Evolutionary conservation across 2,113 vertebrate genomes (phyloP), one percentile per base, ranked within the genome.

Genomic region (Trinectes maculatus): DNA sequence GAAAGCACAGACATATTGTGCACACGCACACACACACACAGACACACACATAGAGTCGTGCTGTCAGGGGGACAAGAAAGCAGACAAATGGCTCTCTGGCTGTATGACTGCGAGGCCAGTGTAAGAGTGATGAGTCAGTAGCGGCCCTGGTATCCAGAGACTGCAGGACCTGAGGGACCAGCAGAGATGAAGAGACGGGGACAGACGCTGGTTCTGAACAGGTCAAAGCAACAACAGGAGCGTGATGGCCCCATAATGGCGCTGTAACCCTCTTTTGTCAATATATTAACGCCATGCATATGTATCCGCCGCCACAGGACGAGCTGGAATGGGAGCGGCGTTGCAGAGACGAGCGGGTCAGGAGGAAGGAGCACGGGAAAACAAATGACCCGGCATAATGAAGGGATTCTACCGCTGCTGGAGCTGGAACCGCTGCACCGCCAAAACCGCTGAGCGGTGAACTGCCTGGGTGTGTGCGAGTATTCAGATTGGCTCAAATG

Each of bases 111-210:
- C 29, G 29, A 73, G 82, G 85, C 67, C 72, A 57, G 49, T 72
- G 80, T 66, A 37, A 79, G 85, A 87, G 85, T 70, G 71, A 87
- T 87, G 80, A 87, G 83, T 87, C 84, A 84, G 83, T 29, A 28
- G 58, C 69, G 31, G 52, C 63, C 34, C 51, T 11, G 59, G 68
- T 61, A 58, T 51, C 80, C 60, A 59, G 82, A 79, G 84, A 81
- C 63, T 26, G 55, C 21, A 15, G 1, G 26, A 77, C 83, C 83
- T 5, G 36, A 69, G 79, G 71, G 77, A 79, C 49, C 65, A 3
- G 65, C 57, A 8, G 33, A 62, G 84, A 86, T 79, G 84, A 72
- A 86, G 82, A 72, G 54, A 54, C 51, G 33, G 2, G 1, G 6
- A 61, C 71, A 63, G 70, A 31, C 62, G 18, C 19, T 33, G 46